phyloP scores from a whole-genome alignment of 2,113 vertebrate genomes.

The Apteryx mantelli region DNA sequence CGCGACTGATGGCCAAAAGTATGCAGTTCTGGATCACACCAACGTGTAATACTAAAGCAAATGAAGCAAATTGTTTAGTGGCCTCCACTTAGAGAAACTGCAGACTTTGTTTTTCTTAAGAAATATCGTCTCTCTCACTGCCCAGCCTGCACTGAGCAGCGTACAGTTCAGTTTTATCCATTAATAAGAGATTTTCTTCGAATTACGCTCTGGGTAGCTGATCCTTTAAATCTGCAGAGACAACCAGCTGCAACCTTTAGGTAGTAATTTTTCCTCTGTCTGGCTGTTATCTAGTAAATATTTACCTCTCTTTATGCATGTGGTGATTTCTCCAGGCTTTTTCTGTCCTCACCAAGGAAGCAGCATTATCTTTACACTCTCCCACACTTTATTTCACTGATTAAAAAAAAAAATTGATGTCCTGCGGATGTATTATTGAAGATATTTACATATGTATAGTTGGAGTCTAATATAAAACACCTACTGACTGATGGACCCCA shows the following conservation, averaged over 20 bases:
- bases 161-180: background rate
- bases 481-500: background rate
- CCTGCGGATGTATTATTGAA: background rate
- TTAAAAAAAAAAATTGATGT: rapidly evolving
- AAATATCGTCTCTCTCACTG: background rate
- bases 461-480: background rate
- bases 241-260: slow-evolving; percentile 28
- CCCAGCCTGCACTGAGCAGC: background rate
- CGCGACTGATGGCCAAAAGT: background rate
- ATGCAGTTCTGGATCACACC: background rate
- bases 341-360: background rate
- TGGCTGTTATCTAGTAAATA: slow-evolving; percentile 25
- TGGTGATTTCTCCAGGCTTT: slow-evolving; percentile 1
- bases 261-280: background rate
- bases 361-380: background rate
- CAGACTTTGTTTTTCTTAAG: background rate
- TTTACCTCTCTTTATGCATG: background rate
- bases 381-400: background rate
- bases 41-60: background rate
- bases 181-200: slow-evolving; percentile 57
- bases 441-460: background rate
- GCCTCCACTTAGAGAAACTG: background rate
- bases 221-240: slow-evolving; percentile 50
- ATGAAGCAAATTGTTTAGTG: background rate
- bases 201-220: slow-evolving; percentile 35